Conservation (phyloP, 1,140 invertebrate species). For the Drosophila arawakana region DNA sequence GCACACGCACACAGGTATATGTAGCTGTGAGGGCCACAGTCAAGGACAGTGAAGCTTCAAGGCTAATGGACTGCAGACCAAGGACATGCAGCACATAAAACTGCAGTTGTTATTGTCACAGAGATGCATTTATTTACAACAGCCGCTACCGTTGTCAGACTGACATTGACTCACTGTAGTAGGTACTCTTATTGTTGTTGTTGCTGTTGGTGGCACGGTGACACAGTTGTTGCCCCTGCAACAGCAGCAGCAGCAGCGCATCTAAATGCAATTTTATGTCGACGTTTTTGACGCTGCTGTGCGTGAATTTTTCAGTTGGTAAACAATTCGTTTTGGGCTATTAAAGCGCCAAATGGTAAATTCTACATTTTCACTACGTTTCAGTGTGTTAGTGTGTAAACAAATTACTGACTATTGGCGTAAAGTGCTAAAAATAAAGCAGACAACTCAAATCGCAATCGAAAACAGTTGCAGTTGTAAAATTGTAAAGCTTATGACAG, state of each 20-base stretch:
- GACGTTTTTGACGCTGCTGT: conserved; percentile 51
- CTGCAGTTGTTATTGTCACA: conserved; percentile 41
- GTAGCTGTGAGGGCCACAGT: conserved; percentile 27
- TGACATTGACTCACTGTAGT: conserved; percentile 45
- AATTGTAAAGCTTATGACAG: conserved; percentile 16
- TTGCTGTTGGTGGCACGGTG: conserved; percentile 10
- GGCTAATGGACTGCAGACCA: conserved; percentile 53
- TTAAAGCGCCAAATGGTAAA: conserved; percentile 61
- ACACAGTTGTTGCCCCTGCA: conserved; percentile 3
- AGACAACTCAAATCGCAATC: conserved; percentile 12
- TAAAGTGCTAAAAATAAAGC: conserved; percentile 56
- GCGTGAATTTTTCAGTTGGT: conserved; percentile 63
- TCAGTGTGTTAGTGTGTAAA: conserved; percentile 32
- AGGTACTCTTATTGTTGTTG: neutral
- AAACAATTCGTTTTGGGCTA: conserved; percentile 76
- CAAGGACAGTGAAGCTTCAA: conserved; percentile 56
- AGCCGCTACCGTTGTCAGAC: conserved; percentile 60
- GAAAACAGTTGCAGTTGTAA: conserved; percentile 25
- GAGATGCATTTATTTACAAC: conserved; percentile 63
- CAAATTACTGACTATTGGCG: conserved; percentile 55
- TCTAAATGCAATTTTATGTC: conserved; percentile 73
- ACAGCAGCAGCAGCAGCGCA: conserved; percentile 61
- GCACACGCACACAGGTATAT: conserved; percentile 30
- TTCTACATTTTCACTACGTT: conserved; percentile 10
- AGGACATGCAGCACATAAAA: conserved; percentile 62